Evolutionary conservation across 2,888 invertebrate genomes (phyloP).

Genomic region (Scaptomyza cyrtandrae): DNA sequence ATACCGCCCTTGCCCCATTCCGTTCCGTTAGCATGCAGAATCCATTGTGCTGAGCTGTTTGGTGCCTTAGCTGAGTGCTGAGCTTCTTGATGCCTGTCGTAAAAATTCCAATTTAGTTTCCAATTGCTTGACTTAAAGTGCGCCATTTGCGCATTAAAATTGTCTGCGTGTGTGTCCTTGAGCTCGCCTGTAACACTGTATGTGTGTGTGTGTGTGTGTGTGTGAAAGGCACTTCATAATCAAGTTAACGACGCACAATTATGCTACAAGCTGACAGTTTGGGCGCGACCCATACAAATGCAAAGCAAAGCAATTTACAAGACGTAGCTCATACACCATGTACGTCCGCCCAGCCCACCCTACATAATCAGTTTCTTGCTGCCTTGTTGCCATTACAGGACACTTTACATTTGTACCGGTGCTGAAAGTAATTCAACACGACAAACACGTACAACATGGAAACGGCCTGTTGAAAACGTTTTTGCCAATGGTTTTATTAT

Average conservation of each 20-base stretch:
- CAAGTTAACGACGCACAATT: slow-evolving; percentile 79
- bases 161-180: slow-evolving; percentile 30
- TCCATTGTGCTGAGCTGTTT: slow-evolving; percentile 50
- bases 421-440: slow-evolving; percentile 63
- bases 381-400: slow-evolving; percentile 14
- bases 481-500: slow-evolving; percentile 74
- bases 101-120: slow-evolving; percentile 79
- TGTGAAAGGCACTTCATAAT: slow-evolving; percentile 69
- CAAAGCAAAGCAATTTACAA: slow-evolving; percentile 71
- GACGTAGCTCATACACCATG: slow-evolving; percentile 73
- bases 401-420: slow-evolving; percentile 45
- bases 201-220: slow-evolving; percentile 31
- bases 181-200: slow-evolving; percentile 1
- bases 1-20: background rate
- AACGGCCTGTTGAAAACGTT: slow-evolving; percentile 71
- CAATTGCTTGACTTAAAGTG: slow-evolving; percentile 80
- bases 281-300: slow-evolving; percentile 58
- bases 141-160: slow-evolving; percentile 72
- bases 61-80: slow-evolving; percentile 14
- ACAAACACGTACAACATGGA: slow-evolving; percentile 65
- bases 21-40: slow-evolving; percentile 5
- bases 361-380: background rate
- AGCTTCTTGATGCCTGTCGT: slow-evolving; percentile 72
- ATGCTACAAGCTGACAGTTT: slow-evolving; percentile 75
- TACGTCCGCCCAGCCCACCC: background rate